These are phyloP conservation scores for Aplocera efformata DNA, from an alignment of 2,888 invertebrate genomes.

Conservation along the genomic window DNA sequence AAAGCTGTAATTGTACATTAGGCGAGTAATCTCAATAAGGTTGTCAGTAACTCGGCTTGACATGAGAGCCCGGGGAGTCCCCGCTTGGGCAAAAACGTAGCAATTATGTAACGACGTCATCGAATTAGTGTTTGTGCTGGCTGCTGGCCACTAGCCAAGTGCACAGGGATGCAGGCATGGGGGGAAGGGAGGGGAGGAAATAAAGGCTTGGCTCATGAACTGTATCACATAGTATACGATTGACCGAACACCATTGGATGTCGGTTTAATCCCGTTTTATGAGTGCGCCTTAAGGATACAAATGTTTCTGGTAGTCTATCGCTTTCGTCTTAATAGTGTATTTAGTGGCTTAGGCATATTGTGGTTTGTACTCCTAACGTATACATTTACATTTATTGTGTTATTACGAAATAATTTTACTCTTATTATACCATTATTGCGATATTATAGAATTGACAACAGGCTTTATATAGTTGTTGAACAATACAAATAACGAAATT, in stretches of 20 bases:
- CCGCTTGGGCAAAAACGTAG: constrained; percentile 58
- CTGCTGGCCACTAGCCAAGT: constrained; percentile 62
- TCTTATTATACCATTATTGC: too few species aligned
- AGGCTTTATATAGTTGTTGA: too few species aligned
- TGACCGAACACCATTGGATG: constrained; percentile 16
- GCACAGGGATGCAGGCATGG: constrained; percentile 42
- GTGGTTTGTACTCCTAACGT: background rate
- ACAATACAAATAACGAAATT: too few species aligned
- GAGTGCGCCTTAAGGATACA: constrained; percentile 7
- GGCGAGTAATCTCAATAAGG: constrained; percentile 1
- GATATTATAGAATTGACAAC: too few species aligned
- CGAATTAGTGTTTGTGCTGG: constrained; percentile 70
- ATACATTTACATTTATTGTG: too few species aligned
- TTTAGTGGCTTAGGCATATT: background rate
- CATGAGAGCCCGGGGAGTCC: constrained; percentile 34
- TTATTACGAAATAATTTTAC: too few species aligned
- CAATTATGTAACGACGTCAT: constrained; percentile 72
- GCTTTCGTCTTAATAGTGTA: constrained; percentile 3
- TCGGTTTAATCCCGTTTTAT: constrained; percentile 14
- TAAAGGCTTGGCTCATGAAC: constrained; percentile 12
- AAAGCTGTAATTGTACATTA: background rate
- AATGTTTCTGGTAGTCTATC: constrained; percentile 10
- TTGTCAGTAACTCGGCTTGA: constrained; percentile 29
- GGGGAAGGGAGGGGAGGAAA: constrained; percentile 10
- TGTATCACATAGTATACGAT: constrained; percentile 16